phyloP scores from a whole-genome alignment of 1,140 invertebrate species.

The Glossosoma conforme region DNA sequence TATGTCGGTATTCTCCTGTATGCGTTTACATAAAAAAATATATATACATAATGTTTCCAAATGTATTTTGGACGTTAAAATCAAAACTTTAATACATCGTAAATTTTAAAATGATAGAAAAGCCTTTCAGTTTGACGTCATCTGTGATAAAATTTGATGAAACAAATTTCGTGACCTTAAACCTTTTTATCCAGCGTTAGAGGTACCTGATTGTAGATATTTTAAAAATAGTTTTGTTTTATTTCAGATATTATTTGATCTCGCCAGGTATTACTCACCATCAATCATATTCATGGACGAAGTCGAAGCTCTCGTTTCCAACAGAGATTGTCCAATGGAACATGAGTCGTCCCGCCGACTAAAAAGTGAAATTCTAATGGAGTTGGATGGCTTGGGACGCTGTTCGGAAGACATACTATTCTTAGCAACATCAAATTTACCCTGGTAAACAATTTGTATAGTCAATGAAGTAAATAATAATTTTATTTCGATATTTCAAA shows the following conservation, averaged over 20 bases:
- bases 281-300: slow-evolving; percentile 96
- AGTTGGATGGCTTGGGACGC: slow-evolving; percentile 78
- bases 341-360: slow-evolving; percentile 90
- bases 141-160: neutral
- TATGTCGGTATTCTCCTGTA: too few species aligned
- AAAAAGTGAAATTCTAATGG: slow-evolving; percentile 87
- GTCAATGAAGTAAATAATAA: too few species aligned
- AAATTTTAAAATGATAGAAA: too few species aligned
- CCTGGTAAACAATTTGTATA: slow-evolving; percentile 62
- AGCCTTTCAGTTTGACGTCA: neutral
- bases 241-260: slow-evolving; percentile 73
- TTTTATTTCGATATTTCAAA: neutral
- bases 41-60: too few species aligned
- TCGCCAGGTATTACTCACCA: slow-evolving; percentile 87
- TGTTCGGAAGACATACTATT: slow-evolving; percentile 67
- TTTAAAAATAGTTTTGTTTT: neutral
- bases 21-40: too few species aligned
- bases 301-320: slow-evolving; percentile 82
- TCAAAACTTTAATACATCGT: too few species aligned
- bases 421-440: slow-evolving; percentile 84
- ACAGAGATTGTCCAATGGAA: slow-evolving; percentile 63
- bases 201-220: slow-evolving; percentile 9
- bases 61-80: too few species aligned
- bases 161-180: slow-evolving; percentile 10
- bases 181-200: slow-evolving; percentile 1